Evolutionary conservation across 2,888 invertebrate species (phyloP), one percentile per base, ranked within the genome.

Genomic region (Drosophila barbarae): DNA sequence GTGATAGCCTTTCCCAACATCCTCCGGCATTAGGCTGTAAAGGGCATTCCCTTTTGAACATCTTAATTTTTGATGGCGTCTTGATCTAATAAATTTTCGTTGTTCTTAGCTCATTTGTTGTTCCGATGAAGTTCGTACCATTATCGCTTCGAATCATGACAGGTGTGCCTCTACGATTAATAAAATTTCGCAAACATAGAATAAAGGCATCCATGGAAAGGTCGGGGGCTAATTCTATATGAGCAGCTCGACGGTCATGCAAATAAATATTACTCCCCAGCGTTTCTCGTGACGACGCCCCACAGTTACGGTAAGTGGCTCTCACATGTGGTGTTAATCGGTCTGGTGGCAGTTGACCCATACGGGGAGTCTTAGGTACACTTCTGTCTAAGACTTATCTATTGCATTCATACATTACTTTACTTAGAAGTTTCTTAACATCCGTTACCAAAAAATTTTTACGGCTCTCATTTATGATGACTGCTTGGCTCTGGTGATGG

Each of bases 401-500:
- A 32, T 30, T 32, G 12, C 47, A 32, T 9, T 47, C 18, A n/a
- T 34, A 21, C n/a, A 13, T 47, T 47, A 47, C 47, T 9, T 47
- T 47, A 4, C 39, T 41, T 13, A 21, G 21, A 6, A 47, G 21
- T 47, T 9, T 21, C 13, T n/a, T 21, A 32, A 13, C 21, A 18
- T 32, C 32, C 47, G 18, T 18, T 18, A 18, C 18, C 18, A 18
- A 47, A 34, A 32, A 47, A 4, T 47, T 47, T 21, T 47, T 13
- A 32, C 32, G 32, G 23, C 46, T 30, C 23, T 47, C 8, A 6
- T 13, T 21, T 32, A 47, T 47, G 13, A 34, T 18, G 7, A 47
- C 47, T 13, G 32, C 47, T 10, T 47, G 32, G n/a, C 32, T 47
- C 10, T 47, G 32, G n/a, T 47, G 32, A 13, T 47, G 32, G 13